Base-by-base conservation (phyloP, 2,797 vertebrate genomes). In the Notamacropus eugenii region DNA sequence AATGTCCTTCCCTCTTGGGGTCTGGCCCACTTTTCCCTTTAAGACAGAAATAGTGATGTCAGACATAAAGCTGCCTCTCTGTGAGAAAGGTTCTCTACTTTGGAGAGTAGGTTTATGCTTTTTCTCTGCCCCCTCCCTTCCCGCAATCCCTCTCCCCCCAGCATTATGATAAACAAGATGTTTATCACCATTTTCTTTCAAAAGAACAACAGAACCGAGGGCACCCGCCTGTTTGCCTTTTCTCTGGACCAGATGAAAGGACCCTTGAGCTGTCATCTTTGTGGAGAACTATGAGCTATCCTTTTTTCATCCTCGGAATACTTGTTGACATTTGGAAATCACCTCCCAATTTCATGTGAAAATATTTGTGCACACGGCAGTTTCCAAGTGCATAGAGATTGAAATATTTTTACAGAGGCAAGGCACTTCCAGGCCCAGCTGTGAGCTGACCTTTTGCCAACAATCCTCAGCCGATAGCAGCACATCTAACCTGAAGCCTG, bases 381-480 rank as follows among this genome's bases (percentile, higher is more conserved):
- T 0, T 67, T 96, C 91, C 12, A 55, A 95, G 92, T 50, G 13
- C 27, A 91, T 12, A 54, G 93, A 67, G 29, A 55, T 31, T 55
- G 57, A 50, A 34, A 29, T 13, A 82, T 91, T 22, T 55, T 92
- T 90, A 55, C 54, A 91, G 91, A 92, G 74, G 34, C 22, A 24
- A 29, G 57, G 93, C 82, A 29, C 27, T 46, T n/a, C 93, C 90
- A 50, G 3, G 27, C 93, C 11, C 0, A 0, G 90, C 90, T 46
- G 91, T 92, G 92, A 1, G 90, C 91, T 92, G 14, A 74, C 91
- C 54, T 29, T 13, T 46, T 57, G 59, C 57, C 0, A 14, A 40
- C 90, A 95, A 58, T 34, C 96, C 93, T 93, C 96, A 96, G 96
- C 95, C 91, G 93, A 55, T 97, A 58, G 74, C 95, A 96, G 93